phyloP scores from a whole-genome alignment of 2,888 invertebrate species.

The Bruchidius siliquastri region DNA sequence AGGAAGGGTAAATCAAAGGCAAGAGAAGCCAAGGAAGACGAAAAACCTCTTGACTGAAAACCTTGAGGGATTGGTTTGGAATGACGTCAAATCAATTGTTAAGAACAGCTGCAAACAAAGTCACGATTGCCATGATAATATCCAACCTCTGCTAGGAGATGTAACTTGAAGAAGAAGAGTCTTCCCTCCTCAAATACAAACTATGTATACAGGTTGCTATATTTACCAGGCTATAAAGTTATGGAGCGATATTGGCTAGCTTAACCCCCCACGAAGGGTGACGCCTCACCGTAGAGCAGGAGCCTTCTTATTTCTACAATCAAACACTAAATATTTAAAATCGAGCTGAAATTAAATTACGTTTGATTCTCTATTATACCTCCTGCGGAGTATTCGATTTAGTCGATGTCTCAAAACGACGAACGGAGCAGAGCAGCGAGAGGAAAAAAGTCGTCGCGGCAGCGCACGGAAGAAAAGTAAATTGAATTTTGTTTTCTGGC shows the following conservation, averaged over 20 bases:
- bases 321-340: conserved; percentile 29
- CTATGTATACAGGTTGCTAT: too few species aligned
- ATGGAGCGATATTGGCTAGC: background rate
- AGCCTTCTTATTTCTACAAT: conserved; percentile 21
- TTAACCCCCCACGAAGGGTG: background rate
- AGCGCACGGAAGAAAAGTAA: conserved; percentile 5
- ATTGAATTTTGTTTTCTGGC: conserved; percentile 15
- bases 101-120: too few species aligned
- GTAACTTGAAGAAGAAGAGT: too few species aligned
- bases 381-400: conserved; percentile 25
- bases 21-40: too few species aligned
- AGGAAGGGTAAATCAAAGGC: too few species aligned
- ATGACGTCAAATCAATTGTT: too few species aligned
- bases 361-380: conserved; percentile 31
- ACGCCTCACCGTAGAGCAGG: background rate
- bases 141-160: too few species aligned
- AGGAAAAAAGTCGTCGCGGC: background rate
- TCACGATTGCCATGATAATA: too few species aligned
- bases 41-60: too few species aligned
- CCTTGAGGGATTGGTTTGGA: too few species aligned
- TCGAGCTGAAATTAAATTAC: conserved; percentile 29
- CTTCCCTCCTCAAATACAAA: too few species aligned
- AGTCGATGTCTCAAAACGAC: background rate
- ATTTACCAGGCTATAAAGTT: too few species aligned
- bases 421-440: background rate